phyloP scores from a whole-genome alignment of 2,888 invertebrate species.

The Limnephilus marmoratus region DNA sequence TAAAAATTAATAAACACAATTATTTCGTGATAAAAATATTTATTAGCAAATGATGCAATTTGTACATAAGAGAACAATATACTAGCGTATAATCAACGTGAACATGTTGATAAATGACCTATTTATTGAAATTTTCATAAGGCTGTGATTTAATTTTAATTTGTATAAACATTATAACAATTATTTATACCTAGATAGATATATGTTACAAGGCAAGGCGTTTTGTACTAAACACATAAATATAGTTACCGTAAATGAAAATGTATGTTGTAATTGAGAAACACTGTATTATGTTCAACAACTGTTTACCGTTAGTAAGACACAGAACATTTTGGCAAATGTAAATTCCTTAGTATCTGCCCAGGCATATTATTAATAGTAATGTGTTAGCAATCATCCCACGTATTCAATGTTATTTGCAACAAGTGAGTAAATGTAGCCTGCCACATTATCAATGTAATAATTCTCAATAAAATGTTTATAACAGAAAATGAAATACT shows the following conservation, averaged over 20 bases:
- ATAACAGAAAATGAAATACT: neutral
- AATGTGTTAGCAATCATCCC: slow-evolving; percentile 9
- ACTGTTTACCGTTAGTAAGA: neutral
- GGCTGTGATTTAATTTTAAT: slow-evolving; percentile 64
- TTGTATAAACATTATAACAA: slow-evolving; percentile 28
- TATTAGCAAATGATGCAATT: slow-evolving; percentile 4
- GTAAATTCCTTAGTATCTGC: slow-evolving; percentile 20
- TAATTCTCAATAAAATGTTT: slow-evolving; percentile 24
- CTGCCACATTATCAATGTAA: slow-evolving; percentile 23
- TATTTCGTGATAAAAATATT: slow-evolving; percentile 15
- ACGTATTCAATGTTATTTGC: slow-evolving; percentile 17
- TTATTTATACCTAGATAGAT: slow-evolving; percentile 41
- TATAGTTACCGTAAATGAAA: slow-evolving; percentile 3
- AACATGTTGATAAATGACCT: neutral
- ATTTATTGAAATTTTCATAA: slow-evolving; percentile 45
- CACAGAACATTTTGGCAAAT: neutral
- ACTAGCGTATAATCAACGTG: neutral
- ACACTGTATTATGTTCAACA: slow-evolving; percentile 6
- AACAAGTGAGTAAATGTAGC: slow-evolving; percentile 1
- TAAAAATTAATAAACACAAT: neutral
- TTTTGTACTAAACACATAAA: slow-evolving; percentile 33
- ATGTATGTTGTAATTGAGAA: neutral
- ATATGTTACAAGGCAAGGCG: slow-evolving; percentile 27
- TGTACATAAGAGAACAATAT: neutral
- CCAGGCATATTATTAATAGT: slow-evolving; percentile 3